These are phyloP conservation scores for Cordilura impudica DNA, from an alignment of 2,888 invertebrate species.

Conservation along the genomic window DNA sequence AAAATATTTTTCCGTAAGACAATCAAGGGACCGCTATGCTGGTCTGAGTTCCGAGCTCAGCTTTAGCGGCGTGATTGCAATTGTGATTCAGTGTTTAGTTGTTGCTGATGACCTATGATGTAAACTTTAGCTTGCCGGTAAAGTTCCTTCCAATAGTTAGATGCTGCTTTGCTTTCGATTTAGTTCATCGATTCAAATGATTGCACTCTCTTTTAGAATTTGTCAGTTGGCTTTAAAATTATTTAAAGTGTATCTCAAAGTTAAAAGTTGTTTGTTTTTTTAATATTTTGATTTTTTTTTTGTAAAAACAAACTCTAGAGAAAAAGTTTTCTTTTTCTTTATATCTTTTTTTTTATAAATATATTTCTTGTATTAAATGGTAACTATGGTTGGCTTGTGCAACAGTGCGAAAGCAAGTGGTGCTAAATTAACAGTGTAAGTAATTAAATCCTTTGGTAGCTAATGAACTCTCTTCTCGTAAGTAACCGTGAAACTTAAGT, in stretches of 20 bases:
- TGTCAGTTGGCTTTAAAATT: too few relatives aligned
- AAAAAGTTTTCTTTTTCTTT: conserved; percentile 34
- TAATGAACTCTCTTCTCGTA: conserved; percentile 72
- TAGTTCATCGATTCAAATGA: too few relatives aligned
- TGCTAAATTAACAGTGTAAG: conserved; percentile 78
- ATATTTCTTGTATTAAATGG: conserved; percentile 44
- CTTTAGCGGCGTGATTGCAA: too few relatives aligned
- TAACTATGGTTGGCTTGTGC: conserved; percentile 72
- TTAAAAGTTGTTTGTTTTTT: conserved; percentile 20
- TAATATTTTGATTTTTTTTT: background rate
- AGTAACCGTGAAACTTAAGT: conserved; percentile 62
- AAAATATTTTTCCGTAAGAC: too few relatives aligned
- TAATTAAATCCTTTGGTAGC: conserved; percentile 76
- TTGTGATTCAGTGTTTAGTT: too few relatives aligned
- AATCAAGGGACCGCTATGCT: too few relatives aligned
- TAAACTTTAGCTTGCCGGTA: too few relatives aligned
- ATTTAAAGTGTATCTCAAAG: background rate
- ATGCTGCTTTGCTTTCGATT: too few relatives aligned
- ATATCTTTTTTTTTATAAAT: conserved; percentile 2
- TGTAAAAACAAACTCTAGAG: conserved; percentile 20
- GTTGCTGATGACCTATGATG: too few relatives aligned
- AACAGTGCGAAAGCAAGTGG: conserved; percentile 78
- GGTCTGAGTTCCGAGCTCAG: too few relatives aligned
- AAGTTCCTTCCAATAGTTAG: too few relatives aligned
- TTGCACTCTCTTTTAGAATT: too few relatives aligned